Evolutionary conservation across 2,797 vertebrate species (phyloP), one percentile per base, ranked within the genome.

Genomic region (Cyprinodon diabolis): DNA sequence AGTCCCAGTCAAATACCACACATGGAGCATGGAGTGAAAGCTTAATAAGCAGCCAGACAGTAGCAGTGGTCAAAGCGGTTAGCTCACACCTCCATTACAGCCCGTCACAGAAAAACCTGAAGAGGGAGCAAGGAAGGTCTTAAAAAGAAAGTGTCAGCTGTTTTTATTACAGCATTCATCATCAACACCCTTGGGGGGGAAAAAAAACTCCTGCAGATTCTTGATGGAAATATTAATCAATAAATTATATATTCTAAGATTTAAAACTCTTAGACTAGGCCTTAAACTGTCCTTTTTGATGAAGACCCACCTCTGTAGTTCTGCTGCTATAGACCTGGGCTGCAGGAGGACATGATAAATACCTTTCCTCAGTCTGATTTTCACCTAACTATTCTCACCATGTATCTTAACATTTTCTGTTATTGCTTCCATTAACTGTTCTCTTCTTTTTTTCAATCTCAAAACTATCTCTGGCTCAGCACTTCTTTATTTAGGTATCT

Each of bases 1-100:
- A 43, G 65, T 19, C 6, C 23, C 6, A 74, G 91, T 79, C 89
- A 94, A 95, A 95, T 94, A 91, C 85, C 88, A 77, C 93, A 94
- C 79, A 70, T 79, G 78, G 69, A 86, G 87, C 74, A 66, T 45
- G 82, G 23, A 57, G 81, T 19, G 71, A 76, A 77, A 4, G 66
- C 43, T 54, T 90, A 82, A 89, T 89, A 84, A 81, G 62, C 52
- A 54, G 60, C 45, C 76, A 69, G 55, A 80, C 85, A 90, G 30
- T 82, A 23, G 69, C 7, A 11, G 69, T 77, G 91, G 87, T 89
- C 88, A 88, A 11, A 68, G 77, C 66, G 49, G 74, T 58, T 70
- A 69, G 73, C 25, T 89, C 80, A 75, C 80, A 88, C 77, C 68
- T 86, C 80, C 81, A 81, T 84, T 84, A 79, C 69, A 68, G 82